These are phyloP conservation scores for Tautogolabrus adspersus DNA, from an alignment of 2,113 vertebrate genomes.

Conservation along the genomic window DNA sequence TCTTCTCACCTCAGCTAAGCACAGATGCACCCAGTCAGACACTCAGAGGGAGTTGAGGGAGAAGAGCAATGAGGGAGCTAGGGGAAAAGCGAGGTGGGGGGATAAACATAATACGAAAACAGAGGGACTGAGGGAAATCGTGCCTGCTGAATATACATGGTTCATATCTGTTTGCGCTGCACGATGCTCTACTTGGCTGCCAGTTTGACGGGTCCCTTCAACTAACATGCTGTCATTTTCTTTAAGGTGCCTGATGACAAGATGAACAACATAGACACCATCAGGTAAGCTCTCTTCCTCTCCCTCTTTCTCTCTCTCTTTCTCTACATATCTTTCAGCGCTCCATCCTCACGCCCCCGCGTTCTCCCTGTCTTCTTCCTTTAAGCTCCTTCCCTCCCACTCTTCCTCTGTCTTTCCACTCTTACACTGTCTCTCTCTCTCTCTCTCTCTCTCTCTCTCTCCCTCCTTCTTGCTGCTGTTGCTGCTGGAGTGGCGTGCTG, in stretches of 20 bases:
- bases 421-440: constrained; percentile 54
- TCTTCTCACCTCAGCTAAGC: constrained; percentile 55
- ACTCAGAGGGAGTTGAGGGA: neutral
- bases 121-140: constrained; percentile 45
- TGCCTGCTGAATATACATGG: constrained; percentile 66
- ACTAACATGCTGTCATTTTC: constrained; percentile 71
- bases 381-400: constrained; percentile 77
- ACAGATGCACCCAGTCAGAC: constrained; percentile 54
- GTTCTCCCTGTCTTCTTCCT: constrained; percentile 73
- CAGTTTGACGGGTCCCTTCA: constrained; percentile 48
- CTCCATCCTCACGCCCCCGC: constrained; percentile 75
- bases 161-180: constrained; percentile 28
- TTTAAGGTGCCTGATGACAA: constrained; percentile 76
- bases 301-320: constrained; percentile 38
- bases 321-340: constrained; percentile 62
- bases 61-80: neutral
- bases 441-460: constrained; percentile 37
- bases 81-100: neutral
- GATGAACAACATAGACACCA: constrained; percentile 73
- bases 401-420: constrained; percentile 70
- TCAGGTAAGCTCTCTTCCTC: constrained; percentile 76
- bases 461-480: constrained; percentile 46
- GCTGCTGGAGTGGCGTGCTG: constrained; percentile 45
- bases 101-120: constrained; percentile 60
- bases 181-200: constrained; percentile 49